These are phyloP conservation scores for Drosophila repleta DNA, from an alignment of 1,140 invertebrate species.

Conservation along the genomic window DNA sequence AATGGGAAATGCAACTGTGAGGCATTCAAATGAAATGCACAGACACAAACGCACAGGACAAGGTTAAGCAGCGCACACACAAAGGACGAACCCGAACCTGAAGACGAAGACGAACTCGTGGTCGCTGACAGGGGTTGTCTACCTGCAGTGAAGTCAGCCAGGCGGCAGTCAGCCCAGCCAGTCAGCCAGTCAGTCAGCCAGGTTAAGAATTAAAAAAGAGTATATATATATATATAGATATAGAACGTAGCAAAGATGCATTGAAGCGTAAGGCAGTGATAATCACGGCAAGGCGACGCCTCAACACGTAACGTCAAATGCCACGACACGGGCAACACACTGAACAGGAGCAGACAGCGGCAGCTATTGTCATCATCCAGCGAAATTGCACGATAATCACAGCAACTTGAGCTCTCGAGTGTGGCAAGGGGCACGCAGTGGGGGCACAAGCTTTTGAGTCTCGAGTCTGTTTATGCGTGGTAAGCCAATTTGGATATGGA, in stretches of 20 bases:
- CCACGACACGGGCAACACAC: constrained; percentile 49
- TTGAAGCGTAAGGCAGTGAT: constrained; percentile 79
- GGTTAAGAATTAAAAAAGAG: constrained; percentile 1
- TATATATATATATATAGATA: constrained; percentile 38
- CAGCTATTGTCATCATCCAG: constrained; percentile 66
- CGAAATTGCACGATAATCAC: constrained; percentile 79
- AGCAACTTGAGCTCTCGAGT: constrained; percentile 80
- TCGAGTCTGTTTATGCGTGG: constrained; percentile 73
- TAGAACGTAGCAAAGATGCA: constrained; percentile 63
- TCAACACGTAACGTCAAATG: constrained; percentile 79
- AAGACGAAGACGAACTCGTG: constrained; percentile 11
- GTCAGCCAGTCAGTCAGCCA: not conserved
- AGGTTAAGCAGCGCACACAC: constrained; percentile 55
- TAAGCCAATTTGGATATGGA: constrained; percentile 78
- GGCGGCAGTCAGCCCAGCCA: not conserved
- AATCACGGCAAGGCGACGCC: constrained; percentile 75
- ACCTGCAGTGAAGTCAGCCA: constrained; percentile 41
- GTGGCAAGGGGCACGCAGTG: constrained; percentile 30
- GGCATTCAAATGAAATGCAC: constrained; percentile 78
- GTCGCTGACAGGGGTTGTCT: constrained; percentile 38
- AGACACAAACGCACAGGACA: constrained; percentile 50
- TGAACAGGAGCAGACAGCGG: constrained; percentile 14
- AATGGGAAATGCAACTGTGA: constrained; percentile 24
- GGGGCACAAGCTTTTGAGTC: constrained; percentile 5
- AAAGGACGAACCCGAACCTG: constrained; percentile 49